Evolutionary conservation across 1,140 invertebrate species (phyloP).

Genomic region (Aethina tumida): DNA sequence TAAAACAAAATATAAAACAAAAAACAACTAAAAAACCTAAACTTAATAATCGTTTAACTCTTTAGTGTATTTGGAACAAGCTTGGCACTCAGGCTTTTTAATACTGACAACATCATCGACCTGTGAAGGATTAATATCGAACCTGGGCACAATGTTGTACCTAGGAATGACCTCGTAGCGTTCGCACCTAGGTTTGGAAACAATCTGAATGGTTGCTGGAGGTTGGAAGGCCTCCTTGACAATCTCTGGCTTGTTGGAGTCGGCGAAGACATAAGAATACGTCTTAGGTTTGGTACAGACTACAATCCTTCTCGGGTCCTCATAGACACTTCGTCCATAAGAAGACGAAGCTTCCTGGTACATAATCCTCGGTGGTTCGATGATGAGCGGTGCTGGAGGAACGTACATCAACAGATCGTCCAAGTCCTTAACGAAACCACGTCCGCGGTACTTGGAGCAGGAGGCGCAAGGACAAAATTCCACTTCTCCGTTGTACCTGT

Average conservation of each 20-base stretch:
- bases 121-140: background rate
- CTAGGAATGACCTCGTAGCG: conserved; percentile 2
- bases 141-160: conserved; percentile 4
- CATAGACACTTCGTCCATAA: background rate
- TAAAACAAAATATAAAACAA: background rate
- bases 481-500: no score
- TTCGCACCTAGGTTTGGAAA: background rate
- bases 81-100: background rate
- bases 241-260: conserved; percentile 1
- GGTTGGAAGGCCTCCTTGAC: no score
- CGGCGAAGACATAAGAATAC: background rate
- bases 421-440: no score
- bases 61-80: background rate
- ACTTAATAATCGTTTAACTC: background rate
- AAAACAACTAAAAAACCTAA: background rate
- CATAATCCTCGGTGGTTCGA: no score
- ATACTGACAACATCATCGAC: conserved; percentile 5
- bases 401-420: no score
- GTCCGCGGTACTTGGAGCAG: no score
- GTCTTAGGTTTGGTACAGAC: background rate
- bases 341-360: background rate
- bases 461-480: no score
- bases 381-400: no score
- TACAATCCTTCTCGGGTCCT: background rate
- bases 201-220: no score